phyloP scores from a whole-genome alignment of 2,888 invertebrate genomes.

The Platycheirus albimanus region DNA sequence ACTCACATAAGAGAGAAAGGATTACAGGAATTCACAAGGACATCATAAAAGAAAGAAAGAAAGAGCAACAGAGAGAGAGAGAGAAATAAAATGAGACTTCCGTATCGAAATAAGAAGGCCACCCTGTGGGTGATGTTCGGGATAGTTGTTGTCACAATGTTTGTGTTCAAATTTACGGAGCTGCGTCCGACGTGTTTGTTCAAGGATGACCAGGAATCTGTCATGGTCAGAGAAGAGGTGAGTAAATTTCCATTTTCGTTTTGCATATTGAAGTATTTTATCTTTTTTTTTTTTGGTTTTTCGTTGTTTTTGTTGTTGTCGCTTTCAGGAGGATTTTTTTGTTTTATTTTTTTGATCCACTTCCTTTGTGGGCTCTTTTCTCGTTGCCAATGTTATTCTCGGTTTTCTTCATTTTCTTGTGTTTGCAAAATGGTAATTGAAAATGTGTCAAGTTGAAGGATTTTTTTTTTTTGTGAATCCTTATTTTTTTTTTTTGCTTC shows the following conservation, averaged over 20 bases:
- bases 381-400: slow-evolving; percentile 17
- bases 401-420: slow-evolving; percentile 7
- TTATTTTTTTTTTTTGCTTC: neutral
- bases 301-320: neutral
- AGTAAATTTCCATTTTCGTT: slow-evolving; percentile 74
- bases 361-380: neutral
- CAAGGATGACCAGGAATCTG: slow-evolving; percentile 80
- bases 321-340: slow-evolving; percentile 22
- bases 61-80: slow-evolving; percentile 19
- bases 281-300: neutral
- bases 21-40: slow-evolving; percentile 40
- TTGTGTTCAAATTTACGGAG: slow-evolving; percentile 82
- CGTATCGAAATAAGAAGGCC: slow-evolving; percentile 82
- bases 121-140: slow-evolving; percentile 81
- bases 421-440: slow-evolving; percentile 58
- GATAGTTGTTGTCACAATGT: slow-evolving; percentile 82
- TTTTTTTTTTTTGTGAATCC: neutral
- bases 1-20: slow-evolving; percentile 32
- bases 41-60: slow-evolving; percentile 50
- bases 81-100: slow-evolving; percentile 81
- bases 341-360: neutral
- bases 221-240: slow-evolving; percentile 82
- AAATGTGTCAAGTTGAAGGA: slow-evolving; percentile 64
- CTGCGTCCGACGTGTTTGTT: slow-evolving; percentile 82
- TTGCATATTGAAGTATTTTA: slow-evolving; percentile 19